phyloP scores from a whole-genome alignment of 1,140 invertebrate species.

The Zaprionus tsacasi region DNA sequence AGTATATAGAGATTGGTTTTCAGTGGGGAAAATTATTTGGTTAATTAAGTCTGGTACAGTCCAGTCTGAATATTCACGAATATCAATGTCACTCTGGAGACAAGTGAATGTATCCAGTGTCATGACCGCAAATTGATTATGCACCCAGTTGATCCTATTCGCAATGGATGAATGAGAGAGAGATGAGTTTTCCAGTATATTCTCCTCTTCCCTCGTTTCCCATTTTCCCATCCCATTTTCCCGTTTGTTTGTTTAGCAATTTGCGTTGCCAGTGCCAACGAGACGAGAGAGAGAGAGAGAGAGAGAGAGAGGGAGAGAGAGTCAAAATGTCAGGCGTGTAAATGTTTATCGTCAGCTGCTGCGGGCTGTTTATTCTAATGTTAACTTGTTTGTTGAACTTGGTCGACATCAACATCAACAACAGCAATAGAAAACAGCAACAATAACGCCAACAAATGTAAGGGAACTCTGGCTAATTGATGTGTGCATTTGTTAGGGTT shows the following conservation, averaged over 20 bases:
- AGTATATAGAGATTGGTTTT: not conserved
- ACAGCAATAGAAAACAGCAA: not conserved
- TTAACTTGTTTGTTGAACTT: conserved; percentile 33
- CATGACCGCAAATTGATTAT: not conserved
- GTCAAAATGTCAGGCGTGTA: conserved; percentile 25
- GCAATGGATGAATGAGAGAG: not conserved
- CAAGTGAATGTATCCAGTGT: not conserved
- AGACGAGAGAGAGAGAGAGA: not conserved
- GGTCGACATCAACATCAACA: not conserved
- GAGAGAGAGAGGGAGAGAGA: not conserved
- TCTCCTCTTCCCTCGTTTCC: not conserved
- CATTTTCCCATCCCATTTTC: not conserved
- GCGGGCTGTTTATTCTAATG: conserved; percentile 38
- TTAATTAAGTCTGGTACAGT: conserved; percentile 21
- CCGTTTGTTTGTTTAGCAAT: conserved; percentile 34
- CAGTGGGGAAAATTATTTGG: conserved; percentile 2
- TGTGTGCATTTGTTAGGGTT: conserved; percentile 31
- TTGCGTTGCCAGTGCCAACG: conserved; percentile 36
- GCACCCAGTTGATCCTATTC: not conserved
- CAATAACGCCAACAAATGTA: conserved; percentile 8
- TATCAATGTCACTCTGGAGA: not conserved
- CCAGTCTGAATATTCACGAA: conserved; percentile 5
- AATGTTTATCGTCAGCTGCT: conserved; percentile 41
- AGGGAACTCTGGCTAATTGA: conserved; percentile 33
- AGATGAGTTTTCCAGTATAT: not conserved